Conservation (phyloP, 2,888 invertebrate species). For the Chrysopilus asiliformis region DNA sequence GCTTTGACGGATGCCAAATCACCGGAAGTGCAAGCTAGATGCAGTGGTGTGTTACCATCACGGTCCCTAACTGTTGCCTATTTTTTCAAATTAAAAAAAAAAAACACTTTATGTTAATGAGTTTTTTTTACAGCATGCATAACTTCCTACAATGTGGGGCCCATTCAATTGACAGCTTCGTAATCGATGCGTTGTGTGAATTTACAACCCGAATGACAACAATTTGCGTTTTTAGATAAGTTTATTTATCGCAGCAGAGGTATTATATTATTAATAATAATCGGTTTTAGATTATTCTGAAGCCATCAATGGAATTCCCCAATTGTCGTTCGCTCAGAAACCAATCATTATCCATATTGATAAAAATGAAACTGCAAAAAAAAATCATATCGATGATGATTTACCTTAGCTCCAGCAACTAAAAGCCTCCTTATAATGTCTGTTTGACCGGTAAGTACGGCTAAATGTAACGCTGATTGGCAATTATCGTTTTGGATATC, state of each 20-base stretch:
- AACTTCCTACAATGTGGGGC: no score
- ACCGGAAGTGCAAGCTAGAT: conserved; percentile 62
- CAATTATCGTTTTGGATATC: conserved; percentile 69
- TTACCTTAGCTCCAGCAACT: conserved; percentile 57
- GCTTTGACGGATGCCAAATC: conserved; percentile 58
- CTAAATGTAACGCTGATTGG: conserved; percentile 75
- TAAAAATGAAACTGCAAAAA: not conserved
- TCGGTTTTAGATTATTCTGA: not conserved
- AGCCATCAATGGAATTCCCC: not conserved
- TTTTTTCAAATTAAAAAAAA: no score
- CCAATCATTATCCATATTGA: not conserved
- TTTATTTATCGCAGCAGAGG: no score
- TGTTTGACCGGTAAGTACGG: conserved; percentile 63
- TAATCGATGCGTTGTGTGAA: no score
- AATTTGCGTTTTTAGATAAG: no score
- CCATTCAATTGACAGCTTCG: no score
- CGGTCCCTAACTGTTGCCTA: conserved; percentile 50
- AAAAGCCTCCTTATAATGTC: conserved; percentile 63
- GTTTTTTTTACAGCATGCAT: no score
- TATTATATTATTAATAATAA: no score
- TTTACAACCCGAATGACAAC: no score
- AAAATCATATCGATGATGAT: conserved; percentile 10
- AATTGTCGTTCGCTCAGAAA: not conserved
- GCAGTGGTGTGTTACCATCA: conserved; percentile 74
- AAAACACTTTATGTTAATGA: no score